phyloP scores from a whole-genome alignment of 1,140 invertebrate species.

The Akabosia matsudoensis region DNA sequence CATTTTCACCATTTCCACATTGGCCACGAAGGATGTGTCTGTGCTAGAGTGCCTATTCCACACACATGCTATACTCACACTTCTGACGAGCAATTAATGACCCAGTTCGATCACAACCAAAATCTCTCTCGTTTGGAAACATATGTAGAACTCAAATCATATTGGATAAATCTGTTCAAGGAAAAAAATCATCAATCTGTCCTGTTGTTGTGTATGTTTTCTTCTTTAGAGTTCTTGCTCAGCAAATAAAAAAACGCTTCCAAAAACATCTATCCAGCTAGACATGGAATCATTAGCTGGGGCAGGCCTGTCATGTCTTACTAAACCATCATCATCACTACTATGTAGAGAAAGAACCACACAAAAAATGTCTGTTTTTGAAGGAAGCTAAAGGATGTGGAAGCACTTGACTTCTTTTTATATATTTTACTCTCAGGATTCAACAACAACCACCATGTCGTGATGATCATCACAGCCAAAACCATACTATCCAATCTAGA shows the following conservation, averaged over 20 bases:
- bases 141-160: too few species aligned
- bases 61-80: too few species aligned
- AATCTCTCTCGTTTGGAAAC: too few species aligned
- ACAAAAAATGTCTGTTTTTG: background rate
- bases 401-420: background rate
- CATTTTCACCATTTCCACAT: too few species aligned
- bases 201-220: too few species aligned
- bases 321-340: background rate
- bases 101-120: background rate
- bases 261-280: background rate
- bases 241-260: too few species aligned
- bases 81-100: background rate
- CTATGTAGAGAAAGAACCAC: background rate
- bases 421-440: background rate
- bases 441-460: background rate
- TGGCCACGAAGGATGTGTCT: too few species aligned
- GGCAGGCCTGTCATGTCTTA: background rate
- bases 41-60: too few species aligned
- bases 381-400: background rate
- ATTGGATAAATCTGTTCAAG: background rate
- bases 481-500: background rate
- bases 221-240: too few species aligned
- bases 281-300: background rate
- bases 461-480: background rate
- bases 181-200: background rate